These are phyloP conservation scores for Malurus splendens DNA, from an alignment of 2,797 vertebrate species.

Conservation along the genomic window DNA sequence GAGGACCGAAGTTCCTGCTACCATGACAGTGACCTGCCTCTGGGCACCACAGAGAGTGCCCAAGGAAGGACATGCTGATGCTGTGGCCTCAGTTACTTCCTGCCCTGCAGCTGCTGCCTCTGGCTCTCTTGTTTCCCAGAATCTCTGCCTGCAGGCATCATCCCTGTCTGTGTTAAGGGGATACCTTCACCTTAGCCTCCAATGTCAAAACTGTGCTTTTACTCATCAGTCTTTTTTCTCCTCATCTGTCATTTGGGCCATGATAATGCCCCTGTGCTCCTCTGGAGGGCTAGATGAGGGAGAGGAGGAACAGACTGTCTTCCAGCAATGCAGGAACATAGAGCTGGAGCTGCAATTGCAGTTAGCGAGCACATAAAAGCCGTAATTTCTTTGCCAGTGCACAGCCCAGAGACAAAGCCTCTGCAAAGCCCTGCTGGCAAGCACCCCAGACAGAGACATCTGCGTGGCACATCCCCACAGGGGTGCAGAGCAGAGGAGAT, in stretches of 20 bases:
- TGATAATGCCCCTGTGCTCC: background rate
- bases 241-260: background rate
- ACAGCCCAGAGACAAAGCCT: slow-evolving; percentile 8
- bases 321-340: background rate
- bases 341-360: background rate
- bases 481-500: background rate
- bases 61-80: background rate
- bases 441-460: slow-evolving; percentile 19
- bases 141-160: background rate
- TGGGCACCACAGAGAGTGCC: background rate
- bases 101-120: background rate
- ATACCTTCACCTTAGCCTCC: background rate
- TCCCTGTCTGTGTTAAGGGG: background rate
- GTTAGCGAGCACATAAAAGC: background rate
- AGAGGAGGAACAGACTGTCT: background rate
- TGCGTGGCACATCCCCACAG: background rate
- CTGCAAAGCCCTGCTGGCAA: slow-evolving; percentile 38
- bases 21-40: background rate
- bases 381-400: background rate
- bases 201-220: background rate
- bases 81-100: background rate
- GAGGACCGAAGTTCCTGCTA: fast-evolving
- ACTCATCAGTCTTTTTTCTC: background rate
- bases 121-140: background rate
- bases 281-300: background rate